These are phyloP conservation scores for Caenorhabditis drosophilae DNA, from an alignment of 2,888 invertebrate species.

Conservation along the genomic window DNA sequence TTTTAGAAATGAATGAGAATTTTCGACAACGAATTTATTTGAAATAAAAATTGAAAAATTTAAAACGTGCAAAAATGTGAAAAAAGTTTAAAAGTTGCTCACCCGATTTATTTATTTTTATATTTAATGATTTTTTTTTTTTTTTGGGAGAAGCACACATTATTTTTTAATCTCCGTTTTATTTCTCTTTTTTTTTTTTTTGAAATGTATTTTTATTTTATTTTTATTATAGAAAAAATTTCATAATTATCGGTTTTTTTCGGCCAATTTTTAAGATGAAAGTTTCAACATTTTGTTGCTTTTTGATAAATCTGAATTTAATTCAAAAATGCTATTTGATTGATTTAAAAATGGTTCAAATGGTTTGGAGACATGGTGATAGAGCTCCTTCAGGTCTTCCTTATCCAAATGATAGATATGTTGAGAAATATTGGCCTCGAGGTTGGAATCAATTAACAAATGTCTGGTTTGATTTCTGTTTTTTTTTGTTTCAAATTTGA, in stretches of 20 bases:
- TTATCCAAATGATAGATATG: slow-evolving; percentile 55
- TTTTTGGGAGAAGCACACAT: too few species aligned
- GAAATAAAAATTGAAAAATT: background rate
- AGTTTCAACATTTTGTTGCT: background rate
- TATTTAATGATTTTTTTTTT: too few species aligned
- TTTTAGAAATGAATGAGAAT: too few species aligned
- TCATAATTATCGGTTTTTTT: background rate
- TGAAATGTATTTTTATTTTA: background rate
- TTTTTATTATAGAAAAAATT: too few species aligned
- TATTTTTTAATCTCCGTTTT: too few species aligned
- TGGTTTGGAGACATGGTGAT: slow-evolving; percentile 87
- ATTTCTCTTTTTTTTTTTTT: background rate
- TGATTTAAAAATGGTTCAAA: slow-evolving; percentile 46
- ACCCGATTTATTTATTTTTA: too few species aligned
- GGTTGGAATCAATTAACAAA: slow-evolving; percentile 63
- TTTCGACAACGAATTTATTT: too few species aligned
- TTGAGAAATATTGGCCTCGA: slow-evolving; percentile 52
- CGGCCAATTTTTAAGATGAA: background rate
- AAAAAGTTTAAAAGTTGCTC: too few species aligned
- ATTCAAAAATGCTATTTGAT: background rate
- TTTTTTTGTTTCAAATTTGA: background rate
- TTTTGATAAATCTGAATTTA: background rate
- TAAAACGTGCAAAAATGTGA: too few species aligned
- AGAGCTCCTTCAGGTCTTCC: slow-evolving; percentile 76
- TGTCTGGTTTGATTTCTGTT: slow-evolving; percentile 24